Conservation (phyloP, 2,113 vertebrate species). For the Serinus canaria region DNA sequence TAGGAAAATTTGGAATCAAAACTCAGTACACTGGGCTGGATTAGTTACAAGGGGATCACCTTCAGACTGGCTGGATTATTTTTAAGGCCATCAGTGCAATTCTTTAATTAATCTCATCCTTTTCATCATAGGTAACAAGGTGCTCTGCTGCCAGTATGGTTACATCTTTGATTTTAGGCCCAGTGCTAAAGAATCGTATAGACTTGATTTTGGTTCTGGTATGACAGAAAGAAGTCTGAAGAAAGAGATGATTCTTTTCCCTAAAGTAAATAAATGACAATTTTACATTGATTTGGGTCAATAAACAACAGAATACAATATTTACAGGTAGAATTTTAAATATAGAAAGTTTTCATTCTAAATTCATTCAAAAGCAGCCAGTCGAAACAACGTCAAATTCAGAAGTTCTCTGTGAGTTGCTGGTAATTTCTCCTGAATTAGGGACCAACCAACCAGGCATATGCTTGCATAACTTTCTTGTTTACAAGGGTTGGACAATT, state of each 20-base stretch:
- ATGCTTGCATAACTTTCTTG: neutral
- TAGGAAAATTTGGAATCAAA: neutral
- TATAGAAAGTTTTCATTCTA: neutral
- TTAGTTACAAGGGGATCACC: neutral
- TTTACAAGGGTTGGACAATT: neutral
- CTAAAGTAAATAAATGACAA: neutral
- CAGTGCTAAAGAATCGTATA: neutral
- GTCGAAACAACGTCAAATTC: neutral
- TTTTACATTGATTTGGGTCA: neutral
- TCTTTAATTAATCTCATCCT: neutral
- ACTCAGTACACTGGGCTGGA: neutral
- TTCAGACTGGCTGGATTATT: neutral
- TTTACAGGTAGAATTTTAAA: neutral
- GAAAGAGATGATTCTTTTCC: neutral
- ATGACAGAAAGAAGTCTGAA: neutral
- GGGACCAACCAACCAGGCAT: neutral
- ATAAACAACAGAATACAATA: neutral
- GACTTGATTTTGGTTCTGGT: neutral
- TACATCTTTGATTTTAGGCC: neutral
- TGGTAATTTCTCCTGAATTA: neutral
- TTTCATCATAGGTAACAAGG: neutral
- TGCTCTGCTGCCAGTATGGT: neutral
- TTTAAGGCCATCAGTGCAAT: neutral
- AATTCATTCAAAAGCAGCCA: neutral
- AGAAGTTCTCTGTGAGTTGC: neutral